Conservation (phyloP, 2,797 vertebrate species). For the Spondyliosoma cantharus region DNA sequence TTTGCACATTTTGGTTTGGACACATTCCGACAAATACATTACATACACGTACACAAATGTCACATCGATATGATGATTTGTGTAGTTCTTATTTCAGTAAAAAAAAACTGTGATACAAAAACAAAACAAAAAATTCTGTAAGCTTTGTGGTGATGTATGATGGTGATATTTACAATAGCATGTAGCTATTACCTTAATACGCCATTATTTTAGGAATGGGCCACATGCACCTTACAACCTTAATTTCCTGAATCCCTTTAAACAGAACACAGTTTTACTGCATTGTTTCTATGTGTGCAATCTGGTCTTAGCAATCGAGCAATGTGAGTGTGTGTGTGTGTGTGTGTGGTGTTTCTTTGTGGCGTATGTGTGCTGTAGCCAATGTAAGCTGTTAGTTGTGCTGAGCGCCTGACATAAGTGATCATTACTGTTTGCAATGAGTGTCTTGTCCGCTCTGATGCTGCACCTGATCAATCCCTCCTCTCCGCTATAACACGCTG, state of each 20-base stretch:
- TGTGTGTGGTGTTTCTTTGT: constrained; percentile 7
- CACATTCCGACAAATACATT: too few relatives aligned
- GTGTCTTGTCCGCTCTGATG: constrained; percentile 55
- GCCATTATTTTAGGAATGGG: constrained; percentile 11
- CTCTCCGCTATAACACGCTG: background rate
- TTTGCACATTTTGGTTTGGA: too few relatives aligned
- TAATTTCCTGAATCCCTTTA: background rate
- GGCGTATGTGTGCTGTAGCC: background rate
- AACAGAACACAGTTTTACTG: background rate
- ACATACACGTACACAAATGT: too few relatives aligned
- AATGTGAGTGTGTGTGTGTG: background rate
- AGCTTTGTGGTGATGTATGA: constrained; percentile 5
- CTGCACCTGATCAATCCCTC: constrained; percentile 61
- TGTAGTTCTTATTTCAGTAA: too few relatives aligned
- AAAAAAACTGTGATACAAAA: too few relatives aligned
- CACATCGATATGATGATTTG: too few relatives aligned
- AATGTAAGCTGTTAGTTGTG: constrained; percentile 10
- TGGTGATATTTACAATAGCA: constrained; percentile 20
- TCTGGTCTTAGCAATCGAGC: background rate
- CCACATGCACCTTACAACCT: background rate
- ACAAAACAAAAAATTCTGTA: background rate
- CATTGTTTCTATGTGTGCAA: background rate
- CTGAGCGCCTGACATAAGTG: constrained; percentile 32
- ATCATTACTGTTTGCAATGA: constrained; percentile 63
- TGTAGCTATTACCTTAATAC: constrained; percentile 30